Conservation (phyloP, 2,113 vertebrate species). For the Patagioenas fasciata region DNA sequence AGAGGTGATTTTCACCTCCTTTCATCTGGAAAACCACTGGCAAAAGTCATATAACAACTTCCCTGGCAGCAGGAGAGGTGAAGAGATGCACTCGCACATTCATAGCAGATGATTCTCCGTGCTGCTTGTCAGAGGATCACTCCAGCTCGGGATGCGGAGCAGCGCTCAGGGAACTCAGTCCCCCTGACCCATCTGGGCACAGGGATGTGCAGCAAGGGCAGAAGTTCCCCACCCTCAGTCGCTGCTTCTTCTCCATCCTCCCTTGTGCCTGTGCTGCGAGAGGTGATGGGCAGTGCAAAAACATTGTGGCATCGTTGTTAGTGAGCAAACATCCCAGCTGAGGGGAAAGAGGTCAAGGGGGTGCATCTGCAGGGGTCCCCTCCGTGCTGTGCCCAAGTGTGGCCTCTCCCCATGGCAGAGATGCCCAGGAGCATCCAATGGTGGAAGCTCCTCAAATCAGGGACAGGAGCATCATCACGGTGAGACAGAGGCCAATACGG, state of each 20-base stretch:
- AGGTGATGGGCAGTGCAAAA: neutral
- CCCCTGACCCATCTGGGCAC: rapidly evolving
- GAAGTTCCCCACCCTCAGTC: neutral
- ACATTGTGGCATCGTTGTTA: rapidly evolving
- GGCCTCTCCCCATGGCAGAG: neutral
- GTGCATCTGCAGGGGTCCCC: neutral
- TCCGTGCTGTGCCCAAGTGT: rapidly evolving
- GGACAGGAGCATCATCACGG: neutral
- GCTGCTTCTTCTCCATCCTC: neutral
- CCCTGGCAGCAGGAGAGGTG: neutral
- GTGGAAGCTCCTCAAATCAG: neutral
- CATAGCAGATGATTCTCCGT: neutral
- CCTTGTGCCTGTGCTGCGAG: neutral
- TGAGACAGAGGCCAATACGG: neutral
- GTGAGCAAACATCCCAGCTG: neutral
- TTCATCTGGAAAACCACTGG: conserved; percentile 52
- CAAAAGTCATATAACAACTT: conserved; percentile 8
- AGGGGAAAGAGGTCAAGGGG: neutral
- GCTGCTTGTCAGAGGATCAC: neutral
- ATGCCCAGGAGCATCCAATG: neutral
- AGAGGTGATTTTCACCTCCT: conserved; percentile 54
- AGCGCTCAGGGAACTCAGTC: neutral
- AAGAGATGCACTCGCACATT: neutral
- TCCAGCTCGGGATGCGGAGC: neutral
- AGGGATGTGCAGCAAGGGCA: neutral